Evolutionary conservation across 2,113 vertebrate genomes (phyloP), one percentile per base, ranked within the genome.

Genomic region (Syngnathoides biaculeatus): DNA sequence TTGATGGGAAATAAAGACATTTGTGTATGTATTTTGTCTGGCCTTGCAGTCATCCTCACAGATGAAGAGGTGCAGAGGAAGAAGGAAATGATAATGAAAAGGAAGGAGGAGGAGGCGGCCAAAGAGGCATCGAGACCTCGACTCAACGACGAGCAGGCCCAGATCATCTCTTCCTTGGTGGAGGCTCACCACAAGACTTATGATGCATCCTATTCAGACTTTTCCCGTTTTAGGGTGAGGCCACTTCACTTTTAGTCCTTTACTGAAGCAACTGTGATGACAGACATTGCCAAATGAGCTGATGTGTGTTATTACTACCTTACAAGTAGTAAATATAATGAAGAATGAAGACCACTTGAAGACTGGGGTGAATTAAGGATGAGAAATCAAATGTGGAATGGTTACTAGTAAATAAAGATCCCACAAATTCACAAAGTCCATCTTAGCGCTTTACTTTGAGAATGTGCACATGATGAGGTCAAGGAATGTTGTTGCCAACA

Each of bases 1-100:
- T n/a, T 7, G 53, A 55, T 4, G 13, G 22, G 39, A 4, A 39
- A 38, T 20, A 22, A 55, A 40, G 20, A 42, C 11, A 42, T 61
- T 3, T 64, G 13, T 26, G 15, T 47, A 47, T 47, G 15, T 30
- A 30, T 20, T 53, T 12, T 5, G 19, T 14, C n/a, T 30, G 69
- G 30, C 57, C 0, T 77, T 77, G 8, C 74, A 99, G 97, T 99
- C 87, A 99, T 98, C 82, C 88, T 99, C 83, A 99, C 97, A 0
- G 97, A 99, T 0, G 96, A 98, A 83, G 96, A 98, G 76, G 96
- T 98, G 47, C 96, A 98, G 90, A 92, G 96, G 80, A 99, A 99
- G 84, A 90, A 96, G 1, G 95, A 98, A 67, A 92, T 99, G 94
- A 98, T 99, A 61, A 56, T 93, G 77, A 97, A 95, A 80, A 91